Percentiles rank a stretch among this genome's conserved stretches.
These are phyloP conservation scores for Hypocryptadius cinnamomeus DNA, from an alignment of 2,113 vertebrate genomes.

Conservation along the genomic window DNA sequence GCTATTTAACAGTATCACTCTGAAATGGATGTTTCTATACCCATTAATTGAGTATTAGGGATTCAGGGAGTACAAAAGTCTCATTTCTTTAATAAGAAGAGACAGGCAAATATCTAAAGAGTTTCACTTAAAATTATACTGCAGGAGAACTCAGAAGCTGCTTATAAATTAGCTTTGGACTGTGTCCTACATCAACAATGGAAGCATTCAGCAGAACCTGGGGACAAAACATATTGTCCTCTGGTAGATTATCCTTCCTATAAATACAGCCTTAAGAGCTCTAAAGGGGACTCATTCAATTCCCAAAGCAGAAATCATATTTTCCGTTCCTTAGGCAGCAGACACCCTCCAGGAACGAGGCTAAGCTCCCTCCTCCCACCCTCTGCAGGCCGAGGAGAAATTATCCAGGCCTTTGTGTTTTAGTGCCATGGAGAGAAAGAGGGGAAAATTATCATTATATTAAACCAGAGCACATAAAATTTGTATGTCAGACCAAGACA, in stretches of 20 bases:
- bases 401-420: background rate
- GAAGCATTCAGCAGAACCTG: slow-evolving; percentile 15
- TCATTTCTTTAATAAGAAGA: background rate
- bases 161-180: slow-evolving; percentile 36
- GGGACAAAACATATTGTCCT: slow-evolving; percentile 49
- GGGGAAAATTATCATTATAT: background rate
- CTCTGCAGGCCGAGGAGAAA: background rate
- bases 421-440: background rate
- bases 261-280: slow-evolving; percentile 34
- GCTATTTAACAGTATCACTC: background rate
- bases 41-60: background rate
- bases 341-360: slow-evolving; percentile 24
- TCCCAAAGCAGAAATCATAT: slow-evolving; percentile 41
- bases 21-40: background rate
- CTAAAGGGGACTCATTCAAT: slow-evolving; percentile 10
- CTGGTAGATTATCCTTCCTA: slow-evolving; percentile 22
- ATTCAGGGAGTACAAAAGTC: background rate
- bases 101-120: background rate
- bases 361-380: background rate
- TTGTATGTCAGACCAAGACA: background rate
- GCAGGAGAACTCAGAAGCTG: background rate
- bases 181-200: slow-evolving; percentile 1
- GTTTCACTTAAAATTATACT: background rate
- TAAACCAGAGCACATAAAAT: background rate
- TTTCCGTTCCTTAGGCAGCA: slow-evolving; percentile 34